These are phyloP conservation scores for Agrochola litura DNA, from an alignment of 2,888 invertebrate species.

Conservation along the genomic window DNA sequence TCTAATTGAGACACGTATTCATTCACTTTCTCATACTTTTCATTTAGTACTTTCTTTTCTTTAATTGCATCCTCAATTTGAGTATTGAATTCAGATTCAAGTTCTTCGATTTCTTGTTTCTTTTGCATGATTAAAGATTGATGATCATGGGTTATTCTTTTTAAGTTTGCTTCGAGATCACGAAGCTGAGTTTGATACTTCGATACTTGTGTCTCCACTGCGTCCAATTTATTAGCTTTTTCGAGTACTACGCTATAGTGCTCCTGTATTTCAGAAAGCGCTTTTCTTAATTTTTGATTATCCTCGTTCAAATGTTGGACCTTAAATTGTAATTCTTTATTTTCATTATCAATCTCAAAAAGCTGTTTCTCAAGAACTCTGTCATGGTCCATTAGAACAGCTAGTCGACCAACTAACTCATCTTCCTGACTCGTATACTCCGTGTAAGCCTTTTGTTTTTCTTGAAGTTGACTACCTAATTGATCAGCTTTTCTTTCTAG, in stretches of 20 bases:
- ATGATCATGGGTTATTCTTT: conserved; percentile 79
- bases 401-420: conserved; percentile 91
- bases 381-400: conserved; percentile 91
- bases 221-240: conserved; percentile 80
- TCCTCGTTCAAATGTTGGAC: conserved; percentile 88
- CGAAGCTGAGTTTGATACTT: conserved; percentile 81
- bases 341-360: conserved; percentile 90
- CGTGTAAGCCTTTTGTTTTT: conserved; percentile 90
- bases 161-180: conserved; percentile 85
- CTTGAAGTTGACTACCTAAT: conserved; percentile 91
- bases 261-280: conserved; percentile 84
- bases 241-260: conserved; percentile 79
- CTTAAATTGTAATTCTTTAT: conserved; percentile 89
- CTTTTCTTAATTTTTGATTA: conserved; percentile 86
- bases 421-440: conserved; percentile 92
- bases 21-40: conserved; percentile 87
- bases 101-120: conserved; percentile 84
- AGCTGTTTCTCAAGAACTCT: conserved; percentile 92
- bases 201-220: conserved; percentile 77
- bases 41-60: conserved; percentile 86
- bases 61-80: conserved; percentile 87
- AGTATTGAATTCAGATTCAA: conserved; percentile 86
- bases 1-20: conserved; percentile 85
- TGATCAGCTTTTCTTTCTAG: conserved; percentile 91
- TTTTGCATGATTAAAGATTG: conserved; percentile 83